Base-by-base conservation (phyloP, 2,797 vertebrate genomes). In the Erithacus rubecula region DNA sequence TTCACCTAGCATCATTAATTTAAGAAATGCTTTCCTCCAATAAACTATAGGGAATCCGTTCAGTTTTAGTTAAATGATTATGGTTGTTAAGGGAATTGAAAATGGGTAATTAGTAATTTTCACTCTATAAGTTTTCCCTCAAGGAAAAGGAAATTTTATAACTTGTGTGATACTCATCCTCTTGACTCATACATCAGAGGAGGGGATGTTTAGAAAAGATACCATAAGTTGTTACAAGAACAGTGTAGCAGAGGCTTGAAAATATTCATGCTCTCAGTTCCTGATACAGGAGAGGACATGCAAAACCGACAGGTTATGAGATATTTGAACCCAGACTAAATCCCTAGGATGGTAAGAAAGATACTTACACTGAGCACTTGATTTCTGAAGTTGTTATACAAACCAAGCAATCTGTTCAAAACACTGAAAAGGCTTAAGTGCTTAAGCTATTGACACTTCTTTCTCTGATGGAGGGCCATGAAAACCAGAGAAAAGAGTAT, bases 331-430 rank as follows among this genome's bases (percentile, higher is more conserved):
- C 17, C 19, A 51, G 34, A 23, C 22, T 62, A 55, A 92, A 94
- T 90, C 86, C 69, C 79, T 68, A 41, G 43, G 77, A 94, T 93
- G 83, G 92, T 15, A 56, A 39, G 49, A 96, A 89, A 36, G 20
- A 82, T 62, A 59, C 71, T 84, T 86, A 85, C 43, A 89, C 37
- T 21, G 69, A 95, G 30, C 49, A 37, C 56, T 81, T 87, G 74
- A 86, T 86, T 78, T 80, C 86, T 94, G 43, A 93, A 95, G 83
- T 60, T 75, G 77, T 44, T 22, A 5, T 68, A 78, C 51, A 85
- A 83, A 85, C 58, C 69, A 90, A 94, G 65, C 39, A 89, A 83
- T 80, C 94, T 90, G 75, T 87, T 95, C 86, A 70, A 93, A 95
- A 92, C 53, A 72, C 79, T 34, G 44, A 46, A 91, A 94, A 93